These are phyloP conservation scores for Ophthalmolycus amberensis DNA, from an alignment of 2,113 vertebrate species.

Conservation along the genomic window DNA sequence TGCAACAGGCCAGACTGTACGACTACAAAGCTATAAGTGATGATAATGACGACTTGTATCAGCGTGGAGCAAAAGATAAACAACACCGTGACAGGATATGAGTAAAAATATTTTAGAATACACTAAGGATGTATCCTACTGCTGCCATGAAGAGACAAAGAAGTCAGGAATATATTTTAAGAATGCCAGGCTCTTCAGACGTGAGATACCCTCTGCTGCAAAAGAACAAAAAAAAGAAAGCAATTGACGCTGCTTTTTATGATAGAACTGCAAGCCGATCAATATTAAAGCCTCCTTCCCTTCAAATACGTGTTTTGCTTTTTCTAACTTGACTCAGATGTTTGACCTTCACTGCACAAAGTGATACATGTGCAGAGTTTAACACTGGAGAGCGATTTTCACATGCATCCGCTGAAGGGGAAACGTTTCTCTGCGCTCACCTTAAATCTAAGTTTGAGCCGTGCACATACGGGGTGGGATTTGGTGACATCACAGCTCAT, in stretches of 20 bases:
- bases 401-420: neutral
- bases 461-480: neutral
- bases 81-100: constrained; percentile 23
- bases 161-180: constrained; percentile 28
- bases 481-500: neutral
- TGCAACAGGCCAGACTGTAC: constrained; percentile 54
- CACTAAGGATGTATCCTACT: neutral
- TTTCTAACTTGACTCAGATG: constrained; percentile 1
- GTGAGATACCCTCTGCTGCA: neutral
- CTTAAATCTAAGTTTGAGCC: neutral
- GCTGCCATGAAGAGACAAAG: constrained; percentile 18
- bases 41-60: constrained; percentile 33
- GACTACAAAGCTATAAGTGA: constrained; percentile 43
- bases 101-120: neutral
- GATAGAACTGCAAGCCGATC: neutral
- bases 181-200: neutral
- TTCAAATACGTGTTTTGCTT: neutral
- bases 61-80: constrained; percentile 32
- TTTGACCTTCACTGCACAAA: constrained; percentile 23
- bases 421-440: neutral
- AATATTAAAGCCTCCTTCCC: neutral
- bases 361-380: constrained; percentile 5
- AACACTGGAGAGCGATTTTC: neutral
- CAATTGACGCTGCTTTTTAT: neutral
- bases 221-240: neutral